Evolutionary conservation across 2,113 vertebrate genomes (phyloP).

Genomic region (Geococcyx californianus): DNA sequence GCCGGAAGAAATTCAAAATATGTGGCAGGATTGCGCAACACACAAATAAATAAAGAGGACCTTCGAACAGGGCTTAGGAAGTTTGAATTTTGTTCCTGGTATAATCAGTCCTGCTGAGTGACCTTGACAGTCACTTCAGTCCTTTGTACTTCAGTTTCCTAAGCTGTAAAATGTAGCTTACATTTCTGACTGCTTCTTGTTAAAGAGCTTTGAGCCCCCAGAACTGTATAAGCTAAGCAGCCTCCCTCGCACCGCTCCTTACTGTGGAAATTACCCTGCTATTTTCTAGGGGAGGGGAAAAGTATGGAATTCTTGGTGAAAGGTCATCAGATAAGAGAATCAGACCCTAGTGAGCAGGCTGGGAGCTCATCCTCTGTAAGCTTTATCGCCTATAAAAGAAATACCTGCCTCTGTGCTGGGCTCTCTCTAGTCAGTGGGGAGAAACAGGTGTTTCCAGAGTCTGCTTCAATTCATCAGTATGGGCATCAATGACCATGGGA

Average conservation of each 20-base stretch:
- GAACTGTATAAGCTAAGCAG: background rate
- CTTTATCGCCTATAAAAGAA: background rate
- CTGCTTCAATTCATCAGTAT: background rate
- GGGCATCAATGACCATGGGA: background rate
- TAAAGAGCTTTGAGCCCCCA: background rate
- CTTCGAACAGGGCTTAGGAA: background rate
- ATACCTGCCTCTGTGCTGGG: background rate
- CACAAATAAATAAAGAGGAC: background rate
- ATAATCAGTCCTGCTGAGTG: background rate
- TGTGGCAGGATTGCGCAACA: background rate
- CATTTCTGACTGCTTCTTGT: background rate
- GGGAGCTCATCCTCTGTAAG: background rate
- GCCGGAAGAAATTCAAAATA: background rate
- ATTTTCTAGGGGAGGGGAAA: background rate
- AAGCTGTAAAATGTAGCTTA: background rate
- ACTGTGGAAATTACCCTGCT: background rate
- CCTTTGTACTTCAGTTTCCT: background rate
- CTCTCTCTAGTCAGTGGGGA: background rate
- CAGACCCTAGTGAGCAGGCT: background rate
- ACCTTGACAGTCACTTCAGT: background rate
- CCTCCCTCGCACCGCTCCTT: background rate
- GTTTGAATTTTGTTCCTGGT: background rate
- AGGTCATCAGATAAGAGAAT: background rate
- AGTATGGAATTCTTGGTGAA: background rate
- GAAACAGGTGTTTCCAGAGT: background rate